Conservation (phyloP, 2,797 vertebrate species). For the Pseudocheirus occidentalis region DNA sequence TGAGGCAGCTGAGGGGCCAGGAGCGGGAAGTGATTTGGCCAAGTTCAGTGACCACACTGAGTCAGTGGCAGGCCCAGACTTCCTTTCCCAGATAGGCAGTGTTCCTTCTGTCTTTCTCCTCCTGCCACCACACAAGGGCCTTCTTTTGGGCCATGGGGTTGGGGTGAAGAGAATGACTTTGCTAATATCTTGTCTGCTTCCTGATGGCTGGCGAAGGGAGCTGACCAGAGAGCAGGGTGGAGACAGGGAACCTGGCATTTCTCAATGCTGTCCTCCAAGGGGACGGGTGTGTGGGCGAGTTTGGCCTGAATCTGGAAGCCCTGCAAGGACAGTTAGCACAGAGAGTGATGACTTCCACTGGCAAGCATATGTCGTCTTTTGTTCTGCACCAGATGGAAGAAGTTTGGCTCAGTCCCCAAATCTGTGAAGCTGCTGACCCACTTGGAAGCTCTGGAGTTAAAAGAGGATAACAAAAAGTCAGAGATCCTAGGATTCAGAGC, state of each 20-base stretch:
- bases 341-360: slow-evolving; percentile 8
- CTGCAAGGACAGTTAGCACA: background rate
- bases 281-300: background rate
- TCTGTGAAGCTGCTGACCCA: slow-evolving; percentile 63
- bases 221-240: background rate
- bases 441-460: slow-evolving; percentile 32
- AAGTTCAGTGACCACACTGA: background rate
- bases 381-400: slow-evolving; percentile 63
- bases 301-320: slow-evolving; percentile 55
- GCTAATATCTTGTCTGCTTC: background rate
- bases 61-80: background rate
- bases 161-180: background rate
- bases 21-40: background rate
- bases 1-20: background rate
- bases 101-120: background rate
- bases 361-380: slow-evolving; percentile 51
- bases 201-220: slow-evolving; percentile 19
- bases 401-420: slow-evolving; percentile 57
- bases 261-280: background rate
- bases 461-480: slow-evolving; percentile 52
- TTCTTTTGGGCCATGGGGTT: background rate
- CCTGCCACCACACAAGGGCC: background rate
- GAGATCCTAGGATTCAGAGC: slow-evolving; percentile 45
- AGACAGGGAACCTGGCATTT: background rate
- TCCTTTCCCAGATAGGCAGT: background rate